Percentiles rank a stretch among this genome's conserved stretches.
Evolutionary conservation across 2,113 vertebrate genomes (phyloP).

Genomic region (Zosterops hypoxanthus): DNA sequence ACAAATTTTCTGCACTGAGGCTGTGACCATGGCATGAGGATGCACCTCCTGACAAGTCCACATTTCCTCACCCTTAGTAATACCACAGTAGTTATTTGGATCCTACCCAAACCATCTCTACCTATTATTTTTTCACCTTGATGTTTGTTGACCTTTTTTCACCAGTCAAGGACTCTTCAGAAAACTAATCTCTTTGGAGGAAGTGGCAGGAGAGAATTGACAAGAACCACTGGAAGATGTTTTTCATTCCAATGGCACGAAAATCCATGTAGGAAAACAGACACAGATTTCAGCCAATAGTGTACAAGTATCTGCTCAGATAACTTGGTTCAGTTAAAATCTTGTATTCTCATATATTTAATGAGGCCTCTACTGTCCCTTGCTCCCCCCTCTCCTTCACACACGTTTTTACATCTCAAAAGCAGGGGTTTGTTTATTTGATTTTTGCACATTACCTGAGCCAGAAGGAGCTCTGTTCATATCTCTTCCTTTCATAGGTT

Average conservation of each 20-base stretch:
- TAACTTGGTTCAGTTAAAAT: neutral
- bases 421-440: neutral
- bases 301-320: neutral
- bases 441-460: slow-evolving; percentile 81
- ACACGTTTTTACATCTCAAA: neutral
- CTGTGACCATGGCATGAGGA: neutral
- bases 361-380: neutral
- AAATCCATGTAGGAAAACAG: neutral
- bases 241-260: neutral
- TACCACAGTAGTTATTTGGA: neutral
- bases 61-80: neutral
- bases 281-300: neutral
- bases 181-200: neutral
- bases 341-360: neutral
- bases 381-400: neutral
- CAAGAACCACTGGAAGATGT: neutral
- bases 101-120: neutral
- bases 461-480: slow-evolving; percentile 89
- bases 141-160: neutral
- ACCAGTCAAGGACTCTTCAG: neutral
- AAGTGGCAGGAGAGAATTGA: neutral
- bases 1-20: neutral
- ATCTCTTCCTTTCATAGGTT: slow-evolving; percentile 76
- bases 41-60: neutral
- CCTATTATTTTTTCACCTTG: neutral